phyloP scores from a whole-genome alignment of 2,888 invertebrate species.

The Hoplodrina blanda region DNA sequence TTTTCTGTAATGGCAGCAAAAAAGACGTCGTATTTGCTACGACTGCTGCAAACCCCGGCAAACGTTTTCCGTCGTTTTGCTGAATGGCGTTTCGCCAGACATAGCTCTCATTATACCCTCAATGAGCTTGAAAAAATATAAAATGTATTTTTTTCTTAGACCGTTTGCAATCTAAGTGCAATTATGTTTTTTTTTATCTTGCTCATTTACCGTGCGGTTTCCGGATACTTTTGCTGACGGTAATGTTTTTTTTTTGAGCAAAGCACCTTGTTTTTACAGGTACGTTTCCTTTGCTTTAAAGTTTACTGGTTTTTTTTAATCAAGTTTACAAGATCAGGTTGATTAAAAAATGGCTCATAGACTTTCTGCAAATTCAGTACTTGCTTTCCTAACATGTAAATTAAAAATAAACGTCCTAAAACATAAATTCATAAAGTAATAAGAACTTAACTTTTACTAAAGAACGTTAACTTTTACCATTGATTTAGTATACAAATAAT shows the following conservation, averaged over 20 bases:
- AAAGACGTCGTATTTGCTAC: conserved; percentile 25
- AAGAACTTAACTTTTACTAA: no score
- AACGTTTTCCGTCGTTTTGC: conserved; percentile 35
- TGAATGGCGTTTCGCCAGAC: conserved; percentile 42
- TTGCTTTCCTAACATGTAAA: no score
- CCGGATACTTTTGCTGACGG: conserved; percentile 10
- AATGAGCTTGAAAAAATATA: conserved; percentile 50
- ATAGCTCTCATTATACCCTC: conserved; percentile 45
- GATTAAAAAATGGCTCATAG: neutral
- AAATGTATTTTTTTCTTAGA: conserved; percentile 31
- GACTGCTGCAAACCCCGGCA: conserved; percentile 19
- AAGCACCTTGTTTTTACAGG: neutral
- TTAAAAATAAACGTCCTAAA: no score
- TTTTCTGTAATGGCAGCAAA: conserved; percentile 32
- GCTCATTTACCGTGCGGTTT: conserved; percentile 32
- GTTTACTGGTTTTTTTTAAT: neutral
- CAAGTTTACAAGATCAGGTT: neutral
- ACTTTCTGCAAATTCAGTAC: no score
- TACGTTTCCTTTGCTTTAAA: neutral
- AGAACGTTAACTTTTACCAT: no score
- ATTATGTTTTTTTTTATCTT: conserved; percentile 19
- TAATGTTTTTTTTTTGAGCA: conserved; percentile 8
- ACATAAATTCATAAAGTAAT: no score
- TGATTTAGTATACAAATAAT: no score
- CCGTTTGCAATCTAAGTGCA: conserved; percentile 9